phyloP scores from a whole-genome alignment of 2,888 invertebrate genomes.

The Ommatoiulus sabulosus region DNA sequence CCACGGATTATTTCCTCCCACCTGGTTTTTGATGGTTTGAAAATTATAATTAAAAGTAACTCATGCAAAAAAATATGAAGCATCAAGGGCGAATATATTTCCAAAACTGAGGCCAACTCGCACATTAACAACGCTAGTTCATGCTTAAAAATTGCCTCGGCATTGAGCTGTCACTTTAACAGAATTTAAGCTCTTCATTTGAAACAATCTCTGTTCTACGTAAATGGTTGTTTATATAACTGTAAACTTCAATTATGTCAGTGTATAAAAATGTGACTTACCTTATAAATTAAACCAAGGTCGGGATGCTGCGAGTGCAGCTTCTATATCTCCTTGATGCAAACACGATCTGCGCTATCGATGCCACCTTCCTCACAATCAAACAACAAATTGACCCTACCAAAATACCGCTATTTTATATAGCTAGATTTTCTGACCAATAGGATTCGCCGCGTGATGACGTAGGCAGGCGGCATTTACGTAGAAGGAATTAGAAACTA shows the following conservation, averaged over 20 bases:
- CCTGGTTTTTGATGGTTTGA: background rate
- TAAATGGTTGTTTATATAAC: background rate
- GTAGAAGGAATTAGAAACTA: background rate
- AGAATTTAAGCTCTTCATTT: background rate
- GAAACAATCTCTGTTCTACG: background rate
- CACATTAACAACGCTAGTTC: background rate
- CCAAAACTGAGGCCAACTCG: constrained; percentile 7
- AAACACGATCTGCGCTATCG: background rate
- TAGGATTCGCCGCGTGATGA: background rate
- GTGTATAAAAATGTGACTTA: background rate
- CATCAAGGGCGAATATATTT: background rate
- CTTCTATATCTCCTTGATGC: background rate
- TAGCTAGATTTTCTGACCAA: background rate
- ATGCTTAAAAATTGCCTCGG: background rate
- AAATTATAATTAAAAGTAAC: constrained; percentile 30
- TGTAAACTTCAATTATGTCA: background rate
- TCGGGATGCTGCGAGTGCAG: background rate
- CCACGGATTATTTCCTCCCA: background rate
- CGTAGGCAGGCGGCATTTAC: constrained; percentile 23
- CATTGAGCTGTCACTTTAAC: background rate
- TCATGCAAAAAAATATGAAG: background rate
- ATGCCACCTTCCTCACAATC: background rate
- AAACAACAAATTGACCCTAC: background rate
- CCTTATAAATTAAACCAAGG: background rate
- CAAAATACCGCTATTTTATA: constrained; percentile 47